Conservation (phyloP, 2,888 invertebrate genomes). For the Scaptomyza flava region DNA sequence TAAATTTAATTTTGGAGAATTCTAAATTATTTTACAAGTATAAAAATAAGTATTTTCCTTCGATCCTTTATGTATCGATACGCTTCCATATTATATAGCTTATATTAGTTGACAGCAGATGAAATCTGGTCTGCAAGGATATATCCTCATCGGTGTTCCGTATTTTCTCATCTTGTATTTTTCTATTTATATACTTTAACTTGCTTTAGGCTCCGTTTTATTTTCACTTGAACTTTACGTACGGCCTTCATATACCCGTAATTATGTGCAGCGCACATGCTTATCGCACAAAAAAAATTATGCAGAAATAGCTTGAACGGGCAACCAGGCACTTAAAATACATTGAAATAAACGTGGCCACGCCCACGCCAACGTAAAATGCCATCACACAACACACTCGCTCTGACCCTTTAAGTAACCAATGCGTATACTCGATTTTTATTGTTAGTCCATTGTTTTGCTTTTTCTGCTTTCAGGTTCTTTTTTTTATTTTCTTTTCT, state of each 20-base stretch:
- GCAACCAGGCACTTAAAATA: conserved; percentile 47
- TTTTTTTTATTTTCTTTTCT: conserved; percentile 6
- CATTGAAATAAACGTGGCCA: conserved; percentile 24
- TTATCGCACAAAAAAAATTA: conserved; percentile 54
- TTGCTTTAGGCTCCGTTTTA: conserved; percentile 34
- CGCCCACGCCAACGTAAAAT: conserved; percentile 4
- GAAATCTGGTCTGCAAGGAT: neutral
- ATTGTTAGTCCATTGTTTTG: conserved; percentile 72
- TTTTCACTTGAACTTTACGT: conserved; percentile 43
- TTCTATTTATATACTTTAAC: conserved; percentile 15
- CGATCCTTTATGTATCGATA: no score
- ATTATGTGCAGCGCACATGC: conserved; percentile 62
- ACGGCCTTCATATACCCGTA: conserved; percentile 35
- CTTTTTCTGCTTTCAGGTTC: conserved; percentile 8
- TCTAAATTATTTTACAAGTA: no score
- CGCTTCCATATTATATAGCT: no score
- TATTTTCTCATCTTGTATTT: neutral
- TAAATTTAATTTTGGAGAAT: no score
- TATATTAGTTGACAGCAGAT: no score
- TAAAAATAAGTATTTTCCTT: no score
- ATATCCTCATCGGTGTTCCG: neutral
- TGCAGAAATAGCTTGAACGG: conserved; percentile 64
- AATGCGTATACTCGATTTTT: conserved; percentile 76
- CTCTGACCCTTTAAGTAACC: conserved; percentile 70
- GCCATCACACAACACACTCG: conserved; percentile 14